Percentiles rank a stretch among this genome's conserved stretches.
phyloP scores from a whole-genome alignment of 1,140 invertebrate genomes.

The Megathymus violae region DNA sequence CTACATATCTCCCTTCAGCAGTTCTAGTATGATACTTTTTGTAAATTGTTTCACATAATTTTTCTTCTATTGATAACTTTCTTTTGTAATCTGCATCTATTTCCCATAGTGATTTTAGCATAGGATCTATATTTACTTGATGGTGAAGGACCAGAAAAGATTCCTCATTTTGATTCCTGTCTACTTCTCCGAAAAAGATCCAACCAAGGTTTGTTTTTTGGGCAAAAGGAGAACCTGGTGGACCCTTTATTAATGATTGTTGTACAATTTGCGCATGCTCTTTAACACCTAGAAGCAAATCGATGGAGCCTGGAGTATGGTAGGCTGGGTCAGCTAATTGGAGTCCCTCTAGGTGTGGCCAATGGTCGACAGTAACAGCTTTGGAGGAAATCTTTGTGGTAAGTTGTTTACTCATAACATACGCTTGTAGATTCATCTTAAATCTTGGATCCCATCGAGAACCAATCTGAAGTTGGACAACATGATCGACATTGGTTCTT shows the following conservation, averaged over 20 bases:
- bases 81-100: conserved; percentile 30
- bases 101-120: conserved; percentile 37
- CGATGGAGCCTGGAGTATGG: conserved; percentile 8
- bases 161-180: background rate
- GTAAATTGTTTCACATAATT: conserved; percentile 29
- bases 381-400: conserved; percentile 25
- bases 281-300: conserved; percentile 4
- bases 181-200: conserved; percentile 12
- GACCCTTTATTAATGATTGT: conserved; percentile 19
- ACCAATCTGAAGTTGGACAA: conserved; percentile 9
- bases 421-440: conserved; percentile 7
- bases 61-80: conserved; percentile 37
- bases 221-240: conserved; percentile 33
- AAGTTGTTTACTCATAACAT: conserved; percentile 15
- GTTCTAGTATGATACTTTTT: background rate
- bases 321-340: conserved; percentile 15
- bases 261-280: background rate
- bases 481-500: conserved; percentile 11
- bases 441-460: conserved; percentile 17
- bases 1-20: conserved; percentile 10
- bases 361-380: conserved; percentile 1
- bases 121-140: conserved; percentile 20
- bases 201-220: conserved; percentile 35
- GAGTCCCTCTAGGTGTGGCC: conserved; percentile 22
- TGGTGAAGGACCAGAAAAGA: conserved; percentile 4